phyloP scores from a whole-genome alignment of 2,113 vertebrate genomes.

The Anguilla rostrata region DNA sequence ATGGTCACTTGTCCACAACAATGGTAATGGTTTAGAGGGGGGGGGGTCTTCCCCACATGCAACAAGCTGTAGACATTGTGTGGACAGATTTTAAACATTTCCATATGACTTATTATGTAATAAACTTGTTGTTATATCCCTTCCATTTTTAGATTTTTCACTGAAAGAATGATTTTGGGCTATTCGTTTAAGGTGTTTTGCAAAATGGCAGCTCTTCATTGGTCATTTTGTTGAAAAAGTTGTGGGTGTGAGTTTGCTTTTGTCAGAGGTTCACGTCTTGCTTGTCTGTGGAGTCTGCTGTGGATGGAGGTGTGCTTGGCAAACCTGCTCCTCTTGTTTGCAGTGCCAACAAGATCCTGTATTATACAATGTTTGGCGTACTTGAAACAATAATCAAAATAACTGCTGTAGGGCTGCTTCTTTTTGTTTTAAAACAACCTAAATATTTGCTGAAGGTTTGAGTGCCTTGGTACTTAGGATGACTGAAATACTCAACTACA shows the following conservation, averaged over 20 bases:
- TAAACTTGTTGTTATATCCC: background rate
- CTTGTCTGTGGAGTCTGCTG: background rate
- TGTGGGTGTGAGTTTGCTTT: background rate
- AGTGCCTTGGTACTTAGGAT: background rate
- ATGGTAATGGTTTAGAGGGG: background rate
- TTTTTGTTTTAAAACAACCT: background rate
- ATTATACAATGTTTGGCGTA: background rate
- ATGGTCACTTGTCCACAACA: conserved; percentile 24
- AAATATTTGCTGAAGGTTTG: background rate
- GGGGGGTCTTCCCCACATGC: background rate
- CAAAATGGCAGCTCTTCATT: background rate
- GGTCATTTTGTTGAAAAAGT: background rate
- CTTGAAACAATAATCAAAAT: background rate
- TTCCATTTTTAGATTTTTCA: background rate
- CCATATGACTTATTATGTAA: background rate
- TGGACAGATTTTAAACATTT: background rate
- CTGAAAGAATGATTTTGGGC: background rate
- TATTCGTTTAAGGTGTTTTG: background rate
- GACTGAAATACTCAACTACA: background rate
- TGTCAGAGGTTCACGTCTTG: background rate
- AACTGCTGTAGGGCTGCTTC: background rate
- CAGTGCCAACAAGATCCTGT: conserved; percentile 1
- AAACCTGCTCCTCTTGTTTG: conserved; percentile 5
- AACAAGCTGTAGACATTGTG: background rate
- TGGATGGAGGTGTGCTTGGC: background rate